These are phyloP conservation scores for Philereme vetulata DNA, from an alignment of 2,888 invertebrate species.

Conservation along the genomic window DNA sequence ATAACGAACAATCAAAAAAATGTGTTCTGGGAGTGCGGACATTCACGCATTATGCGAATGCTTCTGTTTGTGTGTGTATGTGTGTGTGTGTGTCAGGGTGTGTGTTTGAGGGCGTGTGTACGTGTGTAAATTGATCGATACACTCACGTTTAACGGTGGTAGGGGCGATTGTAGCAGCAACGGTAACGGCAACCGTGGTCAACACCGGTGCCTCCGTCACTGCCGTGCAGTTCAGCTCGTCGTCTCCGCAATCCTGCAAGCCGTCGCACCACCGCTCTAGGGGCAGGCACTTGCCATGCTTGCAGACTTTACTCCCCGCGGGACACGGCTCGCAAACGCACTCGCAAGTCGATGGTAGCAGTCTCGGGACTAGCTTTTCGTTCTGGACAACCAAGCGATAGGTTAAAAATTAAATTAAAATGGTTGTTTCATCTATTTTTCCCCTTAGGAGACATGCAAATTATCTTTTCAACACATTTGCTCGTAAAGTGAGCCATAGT, in stretches of 20 bases:
- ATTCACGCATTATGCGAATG: no score
- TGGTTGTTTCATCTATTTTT: no score
- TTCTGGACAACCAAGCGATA: conserved; percentile 5
- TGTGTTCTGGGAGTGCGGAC: no score
- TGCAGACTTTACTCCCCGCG: conserved; percentile 86
- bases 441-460: no score
- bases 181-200: conserved; percentile 48
- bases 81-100: no score
- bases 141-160: conserved; percentile 55
- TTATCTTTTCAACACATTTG: no score
- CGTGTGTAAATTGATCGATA: no score
- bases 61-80: no score
- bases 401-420: no score
- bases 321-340: conserved; percentile 90
- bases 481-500: no score
- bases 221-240: conserved; percentile 86
- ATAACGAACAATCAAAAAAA: no score
- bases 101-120: no score
- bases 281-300: conserved; percentile 89
- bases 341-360: conserved; percentile 85
- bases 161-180: conserved; percentile 39
- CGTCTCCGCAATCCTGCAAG: conserved; percentile 91
- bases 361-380: conserved; percentile 78
- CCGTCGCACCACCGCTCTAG: conserved; percentile 91
- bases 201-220: conserved; percentile 47